Evolutionary conservation across 2,797 vertebrate genomes (phyloP).

Genomic region (Alauda arvensis): DNA sequence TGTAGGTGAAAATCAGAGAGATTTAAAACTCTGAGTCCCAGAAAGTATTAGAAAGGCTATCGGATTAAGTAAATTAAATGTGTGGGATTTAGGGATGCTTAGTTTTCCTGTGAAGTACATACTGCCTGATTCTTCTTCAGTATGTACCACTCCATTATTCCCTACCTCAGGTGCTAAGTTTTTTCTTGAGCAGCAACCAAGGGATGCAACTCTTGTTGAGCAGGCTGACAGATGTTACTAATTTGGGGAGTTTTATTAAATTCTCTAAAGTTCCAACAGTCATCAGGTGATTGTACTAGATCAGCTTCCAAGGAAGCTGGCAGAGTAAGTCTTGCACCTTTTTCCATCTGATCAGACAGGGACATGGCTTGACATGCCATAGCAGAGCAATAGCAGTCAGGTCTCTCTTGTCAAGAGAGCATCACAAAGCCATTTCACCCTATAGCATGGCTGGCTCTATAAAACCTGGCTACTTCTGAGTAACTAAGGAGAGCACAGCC

Average conservation of each 20-base stretch:
- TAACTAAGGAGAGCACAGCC: neutral
- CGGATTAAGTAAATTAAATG: neutral
- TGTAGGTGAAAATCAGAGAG: neutral
- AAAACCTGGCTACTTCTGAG: neutral
- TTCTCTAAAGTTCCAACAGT: neutral
- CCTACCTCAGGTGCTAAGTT: neutral
- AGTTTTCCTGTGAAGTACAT: neutral
- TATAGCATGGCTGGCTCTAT: neutral
- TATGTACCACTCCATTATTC: neutral
- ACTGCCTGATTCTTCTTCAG: neutral
- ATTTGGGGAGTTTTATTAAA: neutral
- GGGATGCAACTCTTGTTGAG: neutral
- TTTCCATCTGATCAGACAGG: neutral
- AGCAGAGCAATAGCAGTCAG: neutral
- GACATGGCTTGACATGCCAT: neutral
- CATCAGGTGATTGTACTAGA: neutral
- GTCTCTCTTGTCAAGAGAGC: rapidly evolving
- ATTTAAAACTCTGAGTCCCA: neutral
- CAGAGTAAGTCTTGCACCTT: neutral
- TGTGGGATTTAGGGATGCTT: neutral
- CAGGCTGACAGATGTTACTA: neutral
- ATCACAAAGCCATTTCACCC: neutral
- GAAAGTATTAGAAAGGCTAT: neutral
- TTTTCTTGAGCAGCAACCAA: neutral
- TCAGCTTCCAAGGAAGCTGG: neutral